A percentile compares a stretch with the other conserved stretches of the same genome.
Conservation (phyloP, 2,113 vertebrate species). For the Takifugu flavidus region DNA sequence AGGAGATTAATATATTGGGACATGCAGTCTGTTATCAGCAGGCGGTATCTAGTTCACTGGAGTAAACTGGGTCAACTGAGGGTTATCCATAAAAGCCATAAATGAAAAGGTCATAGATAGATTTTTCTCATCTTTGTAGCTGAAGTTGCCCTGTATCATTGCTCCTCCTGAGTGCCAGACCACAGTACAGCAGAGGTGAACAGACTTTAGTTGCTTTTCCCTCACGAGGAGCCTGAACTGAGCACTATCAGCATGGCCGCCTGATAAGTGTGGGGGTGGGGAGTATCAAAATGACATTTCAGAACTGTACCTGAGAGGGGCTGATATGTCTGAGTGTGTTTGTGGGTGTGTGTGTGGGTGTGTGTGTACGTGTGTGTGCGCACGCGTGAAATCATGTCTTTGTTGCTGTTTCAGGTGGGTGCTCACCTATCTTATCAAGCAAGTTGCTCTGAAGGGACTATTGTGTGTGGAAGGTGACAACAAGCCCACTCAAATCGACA, state of each 20-base stretch:
- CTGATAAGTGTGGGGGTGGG: slow-evolving; percentile 28
- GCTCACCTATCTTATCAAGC: slow-evolving; percentile 67
- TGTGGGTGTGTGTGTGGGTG: slow-evolving; percentile 15
- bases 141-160: slow-evolving; percentile 19
- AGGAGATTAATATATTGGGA: slow-evolving; percentile 36
- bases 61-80: slow-evolving; percentile 38
- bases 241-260: slow-evolving; percentile 43
- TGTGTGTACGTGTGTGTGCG: slow-evolving; percentile 4
- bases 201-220: slow-evolving; percentile 23
- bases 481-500: slow-evolving; percentile 40
- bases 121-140: slow-evolving; percentile 3
- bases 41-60: slow-evolving; percentile 24
- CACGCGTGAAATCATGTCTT: slow-evolving; percentile 10
- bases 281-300: slow-evolving; percentile 46
- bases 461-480: slow-evolving; percentile 61
- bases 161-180: slow-evolving; percentile 7
- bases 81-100: slow-evolving; percentile 38
- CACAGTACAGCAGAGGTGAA: slow-evolving; percentile 16
- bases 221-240: slow-evolving; percentile 26
- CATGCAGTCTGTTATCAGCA: slow-evolving; percentile 41
- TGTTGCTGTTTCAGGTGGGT: slow-evolving; percentile 62
- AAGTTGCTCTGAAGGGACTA: slow-evolving; percentile 54
- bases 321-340: slow-evolving; percentile 8
- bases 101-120: slow-evolving; percentile 11
- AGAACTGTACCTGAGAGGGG: slow-evolving; percentile 28